Evolutionary conservation across 2,113 vertebrate genomes (phyloP).

Genomic region (Meriones unguiculatus): DNA sequence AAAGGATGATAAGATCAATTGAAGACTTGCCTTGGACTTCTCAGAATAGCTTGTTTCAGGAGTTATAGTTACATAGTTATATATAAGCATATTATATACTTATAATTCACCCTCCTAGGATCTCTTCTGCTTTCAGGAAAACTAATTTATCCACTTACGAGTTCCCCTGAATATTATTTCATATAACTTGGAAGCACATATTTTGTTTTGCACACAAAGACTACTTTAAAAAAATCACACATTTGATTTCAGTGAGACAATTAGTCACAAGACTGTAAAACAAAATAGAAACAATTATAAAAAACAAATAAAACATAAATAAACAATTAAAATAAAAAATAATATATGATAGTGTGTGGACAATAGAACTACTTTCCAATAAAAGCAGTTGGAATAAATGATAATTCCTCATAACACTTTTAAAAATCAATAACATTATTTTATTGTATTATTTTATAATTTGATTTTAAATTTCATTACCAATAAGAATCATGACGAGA

Average conservation of each 20-base stretch:
- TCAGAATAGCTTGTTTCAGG: background rate
- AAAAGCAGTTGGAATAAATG: background rate
- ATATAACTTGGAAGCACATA: background rate
- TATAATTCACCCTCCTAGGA: background rate
- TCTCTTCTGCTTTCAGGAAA: background rate
- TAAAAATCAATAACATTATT: conserved; percentile 1
- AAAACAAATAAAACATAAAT: background rate
- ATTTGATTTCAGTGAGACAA: background rate
- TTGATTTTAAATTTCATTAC: background rate
- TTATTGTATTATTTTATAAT: background rate
- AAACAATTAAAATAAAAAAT: background rate
- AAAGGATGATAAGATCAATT: accelerated
- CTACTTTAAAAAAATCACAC: background rate
- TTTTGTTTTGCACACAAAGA: background rate
- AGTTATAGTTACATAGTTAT: background rate
- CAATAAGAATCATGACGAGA: background rate
- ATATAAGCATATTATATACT: background rate
- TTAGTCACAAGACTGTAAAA: background rate
- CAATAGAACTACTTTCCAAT: background rate
- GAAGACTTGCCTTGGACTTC: background rate
- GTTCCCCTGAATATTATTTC: background rate
- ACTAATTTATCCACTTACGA: background rate
- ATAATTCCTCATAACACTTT: background rate
- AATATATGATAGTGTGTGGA: background rate
- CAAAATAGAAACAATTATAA: background rate